Percentiles rank a stretch among this genome's conserved stretches.
Evolutionary conservation across 2,113 vertebrate species (phyloP).

Genomic region (Pao palembangensis): DNA sequence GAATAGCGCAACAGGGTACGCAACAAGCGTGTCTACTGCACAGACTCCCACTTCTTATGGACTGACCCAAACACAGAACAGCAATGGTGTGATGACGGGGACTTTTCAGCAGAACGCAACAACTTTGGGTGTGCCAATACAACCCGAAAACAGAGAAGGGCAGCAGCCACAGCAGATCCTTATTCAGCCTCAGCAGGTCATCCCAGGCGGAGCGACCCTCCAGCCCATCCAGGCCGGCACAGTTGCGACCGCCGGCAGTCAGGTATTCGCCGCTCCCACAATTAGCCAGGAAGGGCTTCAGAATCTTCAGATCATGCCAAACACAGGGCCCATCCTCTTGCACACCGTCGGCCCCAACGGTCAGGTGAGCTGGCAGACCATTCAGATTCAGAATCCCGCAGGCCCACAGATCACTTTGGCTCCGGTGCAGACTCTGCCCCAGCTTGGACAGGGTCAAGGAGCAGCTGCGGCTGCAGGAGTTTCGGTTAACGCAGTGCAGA

Average conservation of each 20-base stretch:
- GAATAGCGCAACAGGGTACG: conserved; percentile 48
- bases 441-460: conserved; percentile 80
- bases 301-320: conserved; percentile 92
- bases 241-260: conserved; percentile 78
- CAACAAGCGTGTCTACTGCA: conserved; percentile 72
- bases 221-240: conserved; percentile 84
- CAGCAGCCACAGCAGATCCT: conserved; percentile 78
- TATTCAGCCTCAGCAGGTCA: conserved; percentile 84
- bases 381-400: conserved; percentile 91
- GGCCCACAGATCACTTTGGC: conserved; percentile 93
- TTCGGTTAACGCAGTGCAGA: conserved; percentile 84
- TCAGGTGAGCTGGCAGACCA: conserved; percentile 95
- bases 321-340: conserved; percentile 88
- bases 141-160: conserved; percentile 68
- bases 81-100: conserved; percentile 31
- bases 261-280: conserved; percentile 86
- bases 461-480: conserved; percentile 62
- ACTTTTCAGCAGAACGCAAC: conserved; percentile 68
- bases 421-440: conserved; percentile 84
- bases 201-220: conserved; percentile 82
- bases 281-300: conserved; percentile 91
- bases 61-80: conserved; percentile 61
- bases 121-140: conserved; percentile 59
- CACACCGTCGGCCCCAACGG: conserved; percentile 91
- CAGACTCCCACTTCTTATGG: conserved; percentile 76